Conservation (phyloP, 2,113 vertebrate species). For the Eubucco bourcierii region DNA sequence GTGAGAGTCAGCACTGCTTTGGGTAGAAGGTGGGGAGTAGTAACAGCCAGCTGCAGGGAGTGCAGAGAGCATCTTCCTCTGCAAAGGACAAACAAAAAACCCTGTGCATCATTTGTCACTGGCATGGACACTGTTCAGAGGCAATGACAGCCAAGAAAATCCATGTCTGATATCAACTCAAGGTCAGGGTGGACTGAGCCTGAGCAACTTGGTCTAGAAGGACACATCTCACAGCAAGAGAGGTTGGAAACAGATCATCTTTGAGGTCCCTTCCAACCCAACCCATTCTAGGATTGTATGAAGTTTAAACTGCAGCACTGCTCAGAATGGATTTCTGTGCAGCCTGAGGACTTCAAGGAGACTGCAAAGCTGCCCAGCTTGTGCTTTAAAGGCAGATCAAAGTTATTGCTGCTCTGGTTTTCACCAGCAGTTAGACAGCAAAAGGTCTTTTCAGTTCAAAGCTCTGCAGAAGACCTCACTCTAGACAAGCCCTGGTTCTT, state of each 20-base stretch:
- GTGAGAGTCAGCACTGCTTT: not conserved
- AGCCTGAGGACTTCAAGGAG: not conserved
- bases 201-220: no score
- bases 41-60: not conserved
- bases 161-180: no score
- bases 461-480: not conserved
- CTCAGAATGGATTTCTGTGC: not conserved
- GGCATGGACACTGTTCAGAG: not conserved
- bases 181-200: no score
- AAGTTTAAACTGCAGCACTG: not conserved
- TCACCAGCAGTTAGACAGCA: not conserved
- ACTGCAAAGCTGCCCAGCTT: not conserved
- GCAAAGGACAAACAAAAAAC: not conserved
- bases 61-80: not conserved
- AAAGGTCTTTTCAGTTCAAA: not conserved
- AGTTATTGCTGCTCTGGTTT: rapidly evolving
- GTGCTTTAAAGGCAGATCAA: not conserved
- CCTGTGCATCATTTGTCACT: not conserved
- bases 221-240: no score
- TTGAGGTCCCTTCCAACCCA: no score
- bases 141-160: not conserved
- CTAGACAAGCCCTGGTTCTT: not conserved
- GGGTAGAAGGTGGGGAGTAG: not conserved
- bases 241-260: no score
- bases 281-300: no score